Evolutionary conservation across 2,797 vertebrate genomes (phyloP).

Genomic region (Rhabdomys pumilio): DNA sequence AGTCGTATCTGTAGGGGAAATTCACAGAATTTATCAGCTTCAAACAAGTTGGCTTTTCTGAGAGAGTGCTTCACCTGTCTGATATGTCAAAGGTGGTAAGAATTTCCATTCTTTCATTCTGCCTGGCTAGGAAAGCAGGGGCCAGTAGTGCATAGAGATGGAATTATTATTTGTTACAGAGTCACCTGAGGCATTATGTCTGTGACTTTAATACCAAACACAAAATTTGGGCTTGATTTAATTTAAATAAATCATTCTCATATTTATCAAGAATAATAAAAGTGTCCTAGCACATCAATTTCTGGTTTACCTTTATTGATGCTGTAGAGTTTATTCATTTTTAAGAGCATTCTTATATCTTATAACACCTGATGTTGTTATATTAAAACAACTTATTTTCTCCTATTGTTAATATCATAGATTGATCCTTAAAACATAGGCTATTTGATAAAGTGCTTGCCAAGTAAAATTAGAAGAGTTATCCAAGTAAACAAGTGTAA

Average conservation of each 20-base stretch:
- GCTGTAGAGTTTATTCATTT: not conserved
- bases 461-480: not conserved
- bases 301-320: not conserved
- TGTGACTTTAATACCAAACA: not conserved
- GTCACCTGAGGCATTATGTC: not conserved
- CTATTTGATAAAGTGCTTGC: not conserved
- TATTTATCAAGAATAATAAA: not conserved
- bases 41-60: not conserved
- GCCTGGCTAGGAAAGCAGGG: not conserved
- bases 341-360: not conserved
- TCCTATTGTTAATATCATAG: not conserved
- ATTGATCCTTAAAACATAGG: not conserved
- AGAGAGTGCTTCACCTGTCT: not conserved
- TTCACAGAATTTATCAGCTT: not conserved
- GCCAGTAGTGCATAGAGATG: not conserved
- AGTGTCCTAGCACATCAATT: not conserved
- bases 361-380: not conserved
- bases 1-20: not conserved
- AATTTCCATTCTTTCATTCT: not conserved
- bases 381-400: not conserved
- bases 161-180: not conserved
- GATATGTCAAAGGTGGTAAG: not conserved
- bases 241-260: not conserved
- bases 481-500: not conserved
- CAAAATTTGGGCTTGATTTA: not conserved